Evolutionary conservation across 2,797 vertebrate species (phyloP).

Genomic region (Danio jaintianensis): DNA sequence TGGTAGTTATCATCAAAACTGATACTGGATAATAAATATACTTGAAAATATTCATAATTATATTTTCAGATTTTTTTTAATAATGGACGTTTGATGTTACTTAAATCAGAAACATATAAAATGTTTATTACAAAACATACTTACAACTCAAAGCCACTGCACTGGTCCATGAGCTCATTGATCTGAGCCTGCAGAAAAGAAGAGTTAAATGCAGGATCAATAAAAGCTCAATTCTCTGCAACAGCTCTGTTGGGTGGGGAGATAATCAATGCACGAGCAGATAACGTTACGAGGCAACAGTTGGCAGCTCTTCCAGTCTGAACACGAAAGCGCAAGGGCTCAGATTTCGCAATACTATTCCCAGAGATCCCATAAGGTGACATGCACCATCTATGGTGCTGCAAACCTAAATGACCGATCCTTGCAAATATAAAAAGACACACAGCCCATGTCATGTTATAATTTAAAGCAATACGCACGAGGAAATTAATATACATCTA

Average conservation of each 20-base stretch:
- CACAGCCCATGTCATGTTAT: background rate
- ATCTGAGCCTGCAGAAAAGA: slow-evolving; percentile 82
- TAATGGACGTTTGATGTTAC: too few species aligned
- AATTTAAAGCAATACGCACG: background rate
- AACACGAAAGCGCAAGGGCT: slow-evolving; percentile 38
- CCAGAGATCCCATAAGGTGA: slow-evolving; percentile 37
- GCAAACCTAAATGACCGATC: background rate
- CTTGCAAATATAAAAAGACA: background rate
- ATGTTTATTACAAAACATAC: slow-evolving; percentile 53
- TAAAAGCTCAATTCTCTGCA: slow-evolving; percentile 24
- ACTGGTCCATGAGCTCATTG: slow-evolving; percentile 97
- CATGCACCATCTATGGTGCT: slow-evolving; percentile 43
- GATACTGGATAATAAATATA: too few species aligned
- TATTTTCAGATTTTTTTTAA: too few species aligned
- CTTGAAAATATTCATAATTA: too few species aligned
- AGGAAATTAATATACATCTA: too few species aligned
- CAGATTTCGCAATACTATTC: slow-evolving; percentile 49
- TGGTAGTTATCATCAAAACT: too few species aligned
- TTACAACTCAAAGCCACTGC: slow-evolving; percentile 98
- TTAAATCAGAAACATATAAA: too few species aligned
- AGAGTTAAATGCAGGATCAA: slow-evolving; percentile 28
- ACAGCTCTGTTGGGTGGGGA: slow-evolving; percentile 21
- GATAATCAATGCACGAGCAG: slow-evolving; percentile 17
- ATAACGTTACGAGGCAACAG: slow-evolving; percentile 46
- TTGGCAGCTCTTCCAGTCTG: slow-evolving; percentile 29